Conservation (phyloP, 2,797 vertebrate species). For the Cossypha polioptera region DNA sequence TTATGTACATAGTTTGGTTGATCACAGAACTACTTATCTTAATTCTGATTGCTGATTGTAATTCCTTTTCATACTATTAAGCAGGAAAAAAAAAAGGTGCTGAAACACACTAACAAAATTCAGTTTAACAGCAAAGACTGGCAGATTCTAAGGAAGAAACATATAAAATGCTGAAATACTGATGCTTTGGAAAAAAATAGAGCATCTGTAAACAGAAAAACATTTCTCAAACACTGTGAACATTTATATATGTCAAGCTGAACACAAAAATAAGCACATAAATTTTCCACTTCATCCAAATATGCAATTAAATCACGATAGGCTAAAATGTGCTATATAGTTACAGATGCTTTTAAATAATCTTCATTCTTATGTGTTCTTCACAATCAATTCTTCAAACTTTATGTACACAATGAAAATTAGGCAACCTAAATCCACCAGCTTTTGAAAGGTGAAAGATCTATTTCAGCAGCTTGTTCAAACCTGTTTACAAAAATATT, state of each 20-base stretch:
- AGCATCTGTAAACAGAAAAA: neutral
- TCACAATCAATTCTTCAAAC: neutral
- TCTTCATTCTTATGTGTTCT: neutral
- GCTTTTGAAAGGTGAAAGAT: neutral
- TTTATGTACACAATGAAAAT: neutral
- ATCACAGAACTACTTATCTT: neutral
- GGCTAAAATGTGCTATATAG: neutral
- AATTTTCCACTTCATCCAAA: neutral
- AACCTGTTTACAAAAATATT: neutral
- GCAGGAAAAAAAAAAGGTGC: neutral
- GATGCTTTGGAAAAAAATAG: rapidly evolving
- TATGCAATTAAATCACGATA: neutral
- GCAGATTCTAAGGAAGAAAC: neutral
- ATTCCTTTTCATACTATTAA: neutral
- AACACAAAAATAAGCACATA: neutral
- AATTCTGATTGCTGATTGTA: neutral
- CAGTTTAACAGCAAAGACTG: neutral
- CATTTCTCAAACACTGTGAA: neutral
- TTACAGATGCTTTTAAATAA: neutral
- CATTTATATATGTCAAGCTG: neutral
- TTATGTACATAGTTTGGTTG: neutral
- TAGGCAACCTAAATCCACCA: neutral
- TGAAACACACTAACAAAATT: neutral
- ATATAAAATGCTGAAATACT: neutral
- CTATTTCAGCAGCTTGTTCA: neutral